These are phyloP conservation scores for Allolobophora icterica DNA, from an alignment of 2,888 invertebrate genomes.

Conservation along the genomic window DNA sequence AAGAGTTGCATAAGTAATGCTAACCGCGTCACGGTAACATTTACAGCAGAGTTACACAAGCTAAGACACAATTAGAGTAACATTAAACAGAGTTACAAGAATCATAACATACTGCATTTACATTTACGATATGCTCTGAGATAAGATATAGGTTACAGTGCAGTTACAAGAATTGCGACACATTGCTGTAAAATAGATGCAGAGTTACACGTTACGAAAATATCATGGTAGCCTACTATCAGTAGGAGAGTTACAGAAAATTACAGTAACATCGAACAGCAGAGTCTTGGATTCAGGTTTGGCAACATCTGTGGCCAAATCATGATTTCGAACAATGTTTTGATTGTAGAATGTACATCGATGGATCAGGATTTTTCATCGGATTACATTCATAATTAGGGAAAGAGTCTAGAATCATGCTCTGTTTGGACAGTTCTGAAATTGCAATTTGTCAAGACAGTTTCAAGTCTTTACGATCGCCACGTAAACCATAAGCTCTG, in stretches of 20 bases:
- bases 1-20: too few relatives aligned
- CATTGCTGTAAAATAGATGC: too few relatives aligned
- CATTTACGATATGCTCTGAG: too few relatives aligned
- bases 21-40: too few relatives aligned
- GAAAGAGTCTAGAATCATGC: background rate
- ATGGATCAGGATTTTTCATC: background rate
- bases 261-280: background rate
- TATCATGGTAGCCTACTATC: background rate
- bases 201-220: background rate
- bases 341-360: background rate
- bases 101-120: background rate
- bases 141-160: too few relatives aligned
- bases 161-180: background rate
- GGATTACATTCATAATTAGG: background rate
- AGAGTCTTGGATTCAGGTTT: background rate
- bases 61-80: background rate
- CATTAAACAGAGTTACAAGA: background rate
- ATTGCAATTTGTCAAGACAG: background rate
- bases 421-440: background rate
- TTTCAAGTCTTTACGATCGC: too few relatives aligned
- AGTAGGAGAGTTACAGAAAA: background rate
- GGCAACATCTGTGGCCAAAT: background rate
- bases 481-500: background rate
- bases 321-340: background rate
- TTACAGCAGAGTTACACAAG: too few relatives aligned